Conservation (phyloP, 23 tunicate species). For the Halocynthia roretzi region DNA sequence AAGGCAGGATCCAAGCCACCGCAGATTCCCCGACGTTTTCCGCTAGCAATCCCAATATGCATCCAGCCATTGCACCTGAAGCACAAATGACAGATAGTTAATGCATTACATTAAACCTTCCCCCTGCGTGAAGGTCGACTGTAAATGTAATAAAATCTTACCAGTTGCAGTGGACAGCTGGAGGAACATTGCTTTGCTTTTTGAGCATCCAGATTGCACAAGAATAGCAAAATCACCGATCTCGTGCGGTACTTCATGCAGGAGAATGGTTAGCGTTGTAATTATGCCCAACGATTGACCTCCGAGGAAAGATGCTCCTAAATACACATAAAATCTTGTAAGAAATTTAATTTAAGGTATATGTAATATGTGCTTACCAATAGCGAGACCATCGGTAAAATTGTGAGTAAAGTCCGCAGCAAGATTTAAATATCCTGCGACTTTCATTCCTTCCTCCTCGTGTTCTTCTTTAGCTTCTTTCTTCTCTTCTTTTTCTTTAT, state of each 20-base stretch:
- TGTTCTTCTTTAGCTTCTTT: constrained; percentile 9
- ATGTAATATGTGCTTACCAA: constrained; percentile 29
- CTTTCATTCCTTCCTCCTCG: constrained; percentile 68
- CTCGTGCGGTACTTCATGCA: constrained; percentile 98
- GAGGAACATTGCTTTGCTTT: constrained; percentile 83
- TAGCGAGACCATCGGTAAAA: constrained; percentile 96
- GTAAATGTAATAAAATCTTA: constrained; percentile 2
- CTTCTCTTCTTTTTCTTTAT: constrained; percentile 26
- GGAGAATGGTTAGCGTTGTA: constrained; percentile 83
- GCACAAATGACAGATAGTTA: background rate
- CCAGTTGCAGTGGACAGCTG: constrained; percentile 94
- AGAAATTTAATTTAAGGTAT: background rate
- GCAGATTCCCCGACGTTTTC: constrained; percentile 93
- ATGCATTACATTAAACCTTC: background rate
- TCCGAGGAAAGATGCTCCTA: constrained; percentile 93
- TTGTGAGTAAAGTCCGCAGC: constrained; percentile 98
- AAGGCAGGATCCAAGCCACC: constrained; percentile 82
- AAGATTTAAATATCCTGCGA: constrained; percentile 85
- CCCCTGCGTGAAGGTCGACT: background rate
- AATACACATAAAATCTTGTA: background rate
- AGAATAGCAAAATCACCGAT: constrained; percentile 98
- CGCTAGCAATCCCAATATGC: constrained; percentile 71
- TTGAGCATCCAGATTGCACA: constrained; percentile 86
- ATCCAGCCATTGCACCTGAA: constrained; percentile 84
- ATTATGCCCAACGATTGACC: constrained; percentile 88